Evolutionary conservation across 2,113 vertebrate genomes (phyloP), one percentile per base, ranked within the genome.

Genomic region (Mustela nigripes): DNA sequence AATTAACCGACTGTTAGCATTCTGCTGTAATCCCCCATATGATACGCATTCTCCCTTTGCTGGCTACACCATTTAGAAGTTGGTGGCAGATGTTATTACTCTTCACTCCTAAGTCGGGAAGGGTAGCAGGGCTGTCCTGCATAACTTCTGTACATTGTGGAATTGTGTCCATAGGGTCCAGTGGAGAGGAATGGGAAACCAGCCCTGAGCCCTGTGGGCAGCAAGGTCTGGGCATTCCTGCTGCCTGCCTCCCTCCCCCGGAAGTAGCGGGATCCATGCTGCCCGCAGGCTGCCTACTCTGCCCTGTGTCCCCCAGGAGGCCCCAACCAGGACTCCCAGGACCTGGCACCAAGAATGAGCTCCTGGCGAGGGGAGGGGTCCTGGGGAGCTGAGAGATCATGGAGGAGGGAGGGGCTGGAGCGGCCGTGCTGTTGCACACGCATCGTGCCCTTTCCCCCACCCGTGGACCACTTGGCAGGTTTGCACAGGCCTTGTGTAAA

Each of bases 81-180:
- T 36, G 28, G 33, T 71, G 11, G 76, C 60, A 45, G 76, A 21
- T 28, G 2, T 31, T 16, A n/a, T 60, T 11, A 11, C 26, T 11
- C 15, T 39, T 83, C 10, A 33, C 3, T 2, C 4, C 7, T 16
- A 22, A 65, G 28, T 7, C 1, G 58, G 12, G 19, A 10, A 2
- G 65, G 31, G 24, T 1, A 4, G 89, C 26, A 0, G 0, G 12
- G 56, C 36, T 21, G 6, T 33, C 8, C 69, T 12, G 0, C 16
- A 0, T 31, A 5, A 2, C 33, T 8, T 33, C 36, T 1, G 0
- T 0, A 2, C 53, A 1, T 60, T 11, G 0, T n/a, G 53, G 3
- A 0, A 2, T 6, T 1, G n/a, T 15, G 18, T 21, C 60, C 39
- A 1, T 7, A 3, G 22, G 14, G 31, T 10, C 42, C 5, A 4